Percentiles rank a stretch among this genome's conserved stretches.
Conservation (phyloP, 2,113 vertebrate species). For the Callocephalon fimbriatum region DNA sequence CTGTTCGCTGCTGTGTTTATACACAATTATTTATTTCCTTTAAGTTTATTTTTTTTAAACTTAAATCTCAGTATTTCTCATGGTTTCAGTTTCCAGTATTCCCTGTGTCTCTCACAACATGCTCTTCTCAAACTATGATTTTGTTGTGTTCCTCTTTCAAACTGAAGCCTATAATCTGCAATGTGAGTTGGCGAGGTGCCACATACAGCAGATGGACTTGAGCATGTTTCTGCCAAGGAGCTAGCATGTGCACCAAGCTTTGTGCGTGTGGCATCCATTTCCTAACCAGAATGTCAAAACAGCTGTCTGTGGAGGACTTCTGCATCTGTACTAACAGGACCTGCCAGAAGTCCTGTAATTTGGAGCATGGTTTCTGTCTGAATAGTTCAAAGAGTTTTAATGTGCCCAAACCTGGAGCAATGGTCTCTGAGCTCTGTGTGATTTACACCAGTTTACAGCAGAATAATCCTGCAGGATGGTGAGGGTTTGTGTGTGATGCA, state of each 20-base stretch:
- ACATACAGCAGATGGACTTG: slow-evolving; percentile 67
- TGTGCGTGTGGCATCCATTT: background rate
- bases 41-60: background rate
- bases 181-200: slow-evolving; percentile 25
- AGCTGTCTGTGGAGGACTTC: slow-evolving; percentile 7
- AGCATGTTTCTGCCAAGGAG: slow-evolving; percentile 37
- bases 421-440: background rate
- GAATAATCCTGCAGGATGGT: background rate
- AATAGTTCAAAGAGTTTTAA: background rate
- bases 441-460: background rate
- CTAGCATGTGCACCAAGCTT: background rate
- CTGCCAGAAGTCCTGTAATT: background rate
- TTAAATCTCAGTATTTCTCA: background rate
- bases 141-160: background rate
- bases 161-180: slow-evolving; percentile 18
- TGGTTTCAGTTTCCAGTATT: background rate
- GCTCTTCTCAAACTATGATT: background rate
- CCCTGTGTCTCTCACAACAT: background rate
- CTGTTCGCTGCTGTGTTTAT: background rate
- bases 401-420: background rate
- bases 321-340: slow-evolving; percentile 6
- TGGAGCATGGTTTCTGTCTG: background rate
- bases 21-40: background rate
- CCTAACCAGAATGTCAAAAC: slow-evolving; percentile 48
- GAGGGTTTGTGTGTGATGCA: background rate